These are phyloP conservation scores for Myotis pilosus DNA, from an alignment of 2,797 vertebrate species.

Conservation along the genomic window DNA sequence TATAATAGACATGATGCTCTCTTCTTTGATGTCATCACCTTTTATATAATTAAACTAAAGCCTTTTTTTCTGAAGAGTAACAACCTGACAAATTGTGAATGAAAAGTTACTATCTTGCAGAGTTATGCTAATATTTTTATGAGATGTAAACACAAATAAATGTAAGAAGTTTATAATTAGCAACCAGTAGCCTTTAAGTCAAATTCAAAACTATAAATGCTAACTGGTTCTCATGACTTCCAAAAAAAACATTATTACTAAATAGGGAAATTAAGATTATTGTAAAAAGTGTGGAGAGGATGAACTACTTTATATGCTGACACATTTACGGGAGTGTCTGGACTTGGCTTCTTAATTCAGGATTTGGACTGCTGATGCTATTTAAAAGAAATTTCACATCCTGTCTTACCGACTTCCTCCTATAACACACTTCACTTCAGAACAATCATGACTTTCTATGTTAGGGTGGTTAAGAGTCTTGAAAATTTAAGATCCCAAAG, in stretches of 20 bases:
- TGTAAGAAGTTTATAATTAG: neutral
- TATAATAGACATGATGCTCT: neutral
- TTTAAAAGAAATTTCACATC: constrained; percentile 5
- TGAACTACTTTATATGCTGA: neutral
- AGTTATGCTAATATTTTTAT: constrained; percentile 35
- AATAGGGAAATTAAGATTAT: neutral
- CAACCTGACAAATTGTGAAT: constrained; percentile 17
- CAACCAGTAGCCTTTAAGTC: constrained; percentile 22
- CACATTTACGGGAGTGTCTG: neutral
- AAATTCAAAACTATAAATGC: constrained; percentile 35
- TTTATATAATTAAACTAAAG: neutral
- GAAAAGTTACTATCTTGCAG: neutral
- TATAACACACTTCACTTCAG: neutral
- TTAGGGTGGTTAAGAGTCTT: constrained; percentile 24
- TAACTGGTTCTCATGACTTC: neutral
- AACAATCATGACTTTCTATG: neutral
- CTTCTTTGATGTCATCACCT: constrained; percentile 29
- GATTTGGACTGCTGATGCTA: neutral
- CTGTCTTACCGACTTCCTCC: neutral
- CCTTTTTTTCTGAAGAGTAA: neutral
- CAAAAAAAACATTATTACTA: neutral
- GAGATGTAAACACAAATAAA: constrained; percentile 32
- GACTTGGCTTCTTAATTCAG: neutral
- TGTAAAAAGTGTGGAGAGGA: neutral
- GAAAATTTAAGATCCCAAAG: neutral